Conservation (phyloP, 2,888 invertebrate genomes). For the Onchidella celtica region DNA sequence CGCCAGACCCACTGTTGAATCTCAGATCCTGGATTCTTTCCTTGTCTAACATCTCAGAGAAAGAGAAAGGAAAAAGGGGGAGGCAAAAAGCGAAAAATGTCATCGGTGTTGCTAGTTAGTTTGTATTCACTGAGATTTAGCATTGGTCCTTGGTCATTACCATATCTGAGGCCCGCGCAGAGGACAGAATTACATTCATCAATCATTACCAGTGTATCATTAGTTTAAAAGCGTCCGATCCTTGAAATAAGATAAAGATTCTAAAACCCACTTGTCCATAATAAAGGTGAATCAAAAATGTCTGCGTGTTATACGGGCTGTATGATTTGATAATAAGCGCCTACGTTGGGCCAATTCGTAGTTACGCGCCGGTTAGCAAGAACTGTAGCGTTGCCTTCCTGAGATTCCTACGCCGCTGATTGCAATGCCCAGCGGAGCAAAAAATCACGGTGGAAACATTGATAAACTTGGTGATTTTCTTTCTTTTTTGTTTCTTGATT, state of each 20-base stretch:
- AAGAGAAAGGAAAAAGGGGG: too few species aligned
- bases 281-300: conserved; percentile 1
- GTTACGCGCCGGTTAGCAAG: not conserved
- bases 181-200: not conserved
- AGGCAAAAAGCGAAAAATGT: too few species aligned
- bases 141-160: not conserved
- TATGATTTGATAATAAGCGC: conserved; percentile 8
- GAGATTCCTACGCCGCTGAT: not conserved
- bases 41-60: too few species aligned
- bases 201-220: conserved; percentile 15
- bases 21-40: too few species aligned
- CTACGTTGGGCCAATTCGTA: not conserved
- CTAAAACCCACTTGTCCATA: not conserved
- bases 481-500: conserved; percentile 20
- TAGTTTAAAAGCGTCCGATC: conserved; percentile 7
- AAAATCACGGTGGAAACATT: conserved; percentile 8
- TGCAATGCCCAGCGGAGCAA: not conserved
- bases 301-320: conserved; percentile 17
- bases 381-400: not conserved
- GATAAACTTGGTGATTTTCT: conserved; percentile 22
- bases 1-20: too few species aligned
- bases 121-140: too few species aligned
- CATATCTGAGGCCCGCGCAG: not conserved
- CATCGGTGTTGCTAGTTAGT: too few species aligned
- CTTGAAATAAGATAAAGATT: conserved; percentile 9